Evolutionary conservation across 2,113 vertebrate genomes (phyloP), one percentile per base, ranked within the genome.

Genomic region (Erinaceus europaeus): DNA sequence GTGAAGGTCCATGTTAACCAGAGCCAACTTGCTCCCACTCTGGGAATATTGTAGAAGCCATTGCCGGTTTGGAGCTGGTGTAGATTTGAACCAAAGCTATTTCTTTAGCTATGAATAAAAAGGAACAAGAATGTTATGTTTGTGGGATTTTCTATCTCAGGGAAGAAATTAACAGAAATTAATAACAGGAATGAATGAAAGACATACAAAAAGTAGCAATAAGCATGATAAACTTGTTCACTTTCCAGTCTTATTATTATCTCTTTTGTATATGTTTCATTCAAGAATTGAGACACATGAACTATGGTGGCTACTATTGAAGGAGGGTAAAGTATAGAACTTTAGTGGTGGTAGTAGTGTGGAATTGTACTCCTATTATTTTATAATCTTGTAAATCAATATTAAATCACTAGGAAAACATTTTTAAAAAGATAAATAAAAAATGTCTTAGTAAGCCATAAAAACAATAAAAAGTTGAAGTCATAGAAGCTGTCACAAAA

Each of bases 401-500:
- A 83, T 44, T 40, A 69, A 89, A n/a, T n/a, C n/a, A n/a, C n/a
- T n/a, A n/a, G n/a, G n/a, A n/a, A n/a, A n/a, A n/a, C n/a, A n/a
- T n/a, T n/a, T n/a, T n/a, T n/a, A 23, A 52, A 48, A 44, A 52
- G 34, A 32, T 27, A 78, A 20, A 38, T 72, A 55, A 79, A 32
- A 36, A 12, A 29, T 6, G 44, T 42, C n/a, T 55, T 69, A 27
- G 55, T n/a, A 32, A 36, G 52, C 80, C n/a, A n/a, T n/a, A n/a
- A n/a, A n/a, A n/a, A n/a, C n/a, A n/a, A n/a, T n/a, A n/a, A n/a
- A 72, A 69, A 84, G 32, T 79, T 7, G 44, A 62, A 82, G 82
- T 40, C 21, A 44, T 50, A 18, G 42, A 81, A 57, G 34, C 32
- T 69, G 15, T 68, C 32, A 80, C 12, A 11, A 55, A 84, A 89